phyloP scores from a whole-genome alignment of 2,113 vertebrate species.

The Mustela lutreola region DNA sequence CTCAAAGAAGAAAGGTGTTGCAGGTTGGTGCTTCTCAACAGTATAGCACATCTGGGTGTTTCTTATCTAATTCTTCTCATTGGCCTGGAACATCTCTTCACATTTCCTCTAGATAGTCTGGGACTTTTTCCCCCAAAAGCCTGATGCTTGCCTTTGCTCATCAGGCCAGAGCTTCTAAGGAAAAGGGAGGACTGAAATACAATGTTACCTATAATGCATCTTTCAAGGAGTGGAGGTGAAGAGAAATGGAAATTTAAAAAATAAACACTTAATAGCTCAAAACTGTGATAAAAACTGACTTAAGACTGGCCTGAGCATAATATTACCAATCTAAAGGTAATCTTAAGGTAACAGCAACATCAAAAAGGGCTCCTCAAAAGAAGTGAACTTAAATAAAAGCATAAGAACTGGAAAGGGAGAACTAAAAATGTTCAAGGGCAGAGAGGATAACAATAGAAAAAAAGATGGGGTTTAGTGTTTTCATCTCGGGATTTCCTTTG shows the following conservation, averaged over 20 bases:
- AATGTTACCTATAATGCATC: background rate
- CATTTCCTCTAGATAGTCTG: constrained; percentile 61
- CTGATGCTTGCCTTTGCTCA: constrained; percentile 40
- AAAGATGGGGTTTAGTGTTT: background rate
- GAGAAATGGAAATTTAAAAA: constrained; percentile 43
- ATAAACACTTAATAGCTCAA: constrained; percentile 17
- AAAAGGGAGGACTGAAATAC: constrained; percentile 1
- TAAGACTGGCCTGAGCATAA: constrained; percentile 28
- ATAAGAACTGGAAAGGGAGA: constrained; percentile 9
- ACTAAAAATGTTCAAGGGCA: background rate
- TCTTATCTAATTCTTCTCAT: constrained; percentile 63
- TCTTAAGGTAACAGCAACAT: constrained; percentile 44
- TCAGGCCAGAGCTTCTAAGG: constrained; percentile 54
- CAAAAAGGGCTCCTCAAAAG: constrained; percentile 29
- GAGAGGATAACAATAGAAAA: background rate
- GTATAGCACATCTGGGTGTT: background rate
- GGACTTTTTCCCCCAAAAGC: background rate
- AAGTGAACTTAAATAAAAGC: background rate
- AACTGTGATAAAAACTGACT: constrained; percentile 25
- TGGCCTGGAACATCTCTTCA: constrained; percentile 54
- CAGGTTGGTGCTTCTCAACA: constrained; percentile 54
- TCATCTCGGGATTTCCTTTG: constrained; percentile 28
- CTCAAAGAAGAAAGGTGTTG: constrained; percentile 53
- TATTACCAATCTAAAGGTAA: constrained; percentile 19
- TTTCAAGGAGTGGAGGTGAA: constrained; percentile 23